Evolutionary conservation across 2,888 invertebrate species (phyloP).

Genomic region (Melanostoma scalare): DNA sequence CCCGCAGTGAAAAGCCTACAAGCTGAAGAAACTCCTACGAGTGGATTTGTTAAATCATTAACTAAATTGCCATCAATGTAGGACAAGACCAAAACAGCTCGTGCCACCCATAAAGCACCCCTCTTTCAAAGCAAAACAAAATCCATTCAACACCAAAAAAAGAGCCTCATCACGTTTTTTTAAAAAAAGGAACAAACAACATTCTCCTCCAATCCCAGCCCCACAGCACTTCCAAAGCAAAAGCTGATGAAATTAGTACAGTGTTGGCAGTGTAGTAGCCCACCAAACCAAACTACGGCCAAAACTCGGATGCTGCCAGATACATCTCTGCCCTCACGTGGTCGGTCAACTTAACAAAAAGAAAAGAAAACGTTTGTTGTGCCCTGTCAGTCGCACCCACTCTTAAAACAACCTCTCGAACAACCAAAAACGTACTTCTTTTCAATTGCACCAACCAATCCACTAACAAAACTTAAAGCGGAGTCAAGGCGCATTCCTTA

Average conservation of each 20-base stretch:
- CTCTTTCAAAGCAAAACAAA: conserved; percentile 28
- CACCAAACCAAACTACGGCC: conserved; percentile 41
- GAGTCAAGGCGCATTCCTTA: conserved; percentile 66
- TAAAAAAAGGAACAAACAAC: conserved; percentile 47
- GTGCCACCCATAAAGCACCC: conserved; percentile 64
- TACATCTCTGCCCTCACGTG: conserved; percentile 47
- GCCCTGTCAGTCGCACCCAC: conserved; percentile 69
- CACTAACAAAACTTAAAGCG: conserved; percentile 20
- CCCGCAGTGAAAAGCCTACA: no score
- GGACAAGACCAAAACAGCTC: conserved; percentile 66
- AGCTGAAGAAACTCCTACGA: neutral
- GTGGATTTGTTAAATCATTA: conserved; percentile 54
- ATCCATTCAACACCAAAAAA: conserved; percentile 42
- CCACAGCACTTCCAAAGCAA: neutral
- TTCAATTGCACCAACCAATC: conserved; percentile 34
- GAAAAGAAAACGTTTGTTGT: neutral
- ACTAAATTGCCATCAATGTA: conserved; percentile 61
- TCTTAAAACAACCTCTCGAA: conserved; percentile 36
- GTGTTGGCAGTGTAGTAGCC: conserved; percentile 47
- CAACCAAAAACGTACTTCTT: conserved; percentile 52
- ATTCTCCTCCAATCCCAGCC: conserved; percentile 12
- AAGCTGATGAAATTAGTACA: conserved; percentile 65
- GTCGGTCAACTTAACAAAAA: conserved; percentile 39
- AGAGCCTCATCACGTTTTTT: conserved; percentile 63
- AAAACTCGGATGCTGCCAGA: conserved; percentile 31